Evolutionary conservation across 2,888 invertebrate species (phyloP).

Genomic region (Andrena minutula): DNA sequence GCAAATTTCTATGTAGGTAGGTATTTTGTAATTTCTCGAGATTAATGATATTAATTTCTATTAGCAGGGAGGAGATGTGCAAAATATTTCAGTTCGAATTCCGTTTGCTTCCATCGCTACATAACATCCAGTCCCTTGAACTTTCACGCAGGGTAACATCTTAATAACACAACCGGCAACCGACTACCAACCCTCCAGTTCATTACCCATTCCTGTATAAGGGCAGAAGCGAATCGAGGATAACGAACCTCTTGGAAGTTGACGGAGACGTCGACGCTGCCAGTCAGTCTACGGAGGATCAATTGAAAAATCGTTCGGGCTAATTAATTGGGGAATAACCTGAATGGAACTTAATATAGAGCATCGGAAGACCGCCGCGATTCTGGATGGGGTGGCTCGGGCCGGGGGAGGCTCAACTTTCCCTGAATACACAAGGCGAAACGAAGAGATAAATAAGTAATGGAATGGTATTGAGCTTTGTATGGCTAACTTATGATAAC

Average conservation of each 20-base stretch:
- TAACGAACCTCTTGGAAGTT: constrained; percentile 80
- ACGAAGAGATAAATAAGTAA: constrained; percentile 23
- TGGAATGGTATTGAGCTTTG: neutral
- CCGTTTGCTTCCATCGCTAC: constrained; percentile 63
- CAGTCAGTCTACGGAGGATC: constrained; percentile 62
- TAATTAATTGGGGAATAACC: constrained; percentile 77
- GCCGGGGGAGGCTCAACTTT: neutral
- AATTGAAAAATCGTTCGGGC: constrained; percentile 77
- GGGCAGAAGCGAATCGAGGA: constrained; percentile 78
- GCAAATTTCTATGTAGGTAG: neutral
- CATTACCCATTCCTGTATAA: constrained; percentile 82
- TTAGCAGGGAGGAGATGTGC: no score
- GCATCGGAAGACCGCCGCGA: constrained; percentile 1
- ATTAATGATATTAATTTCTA: no score
- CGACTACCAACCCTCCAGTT: constrained; percentile 79
- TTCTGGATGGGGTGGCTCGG: neutral
- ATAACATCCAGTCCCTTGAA: constrained; percentile 38
- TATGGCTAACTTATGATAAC: neutral
- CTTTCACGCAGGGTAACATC: constrained; percentile 72
- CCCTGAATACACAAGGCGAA: neutral
- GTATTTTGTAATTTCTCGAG: no score
- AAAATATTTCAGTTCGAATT: neutral
- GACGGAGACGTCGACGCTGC: constrained; percentile 49
- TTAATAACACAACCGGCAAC: constrained; percentile 83
- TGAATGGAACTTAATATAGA: constrained; percentile 60